Conservation (phyloP, 2,888 invertebrate species). For the Machimus atricapillus region DNA sequence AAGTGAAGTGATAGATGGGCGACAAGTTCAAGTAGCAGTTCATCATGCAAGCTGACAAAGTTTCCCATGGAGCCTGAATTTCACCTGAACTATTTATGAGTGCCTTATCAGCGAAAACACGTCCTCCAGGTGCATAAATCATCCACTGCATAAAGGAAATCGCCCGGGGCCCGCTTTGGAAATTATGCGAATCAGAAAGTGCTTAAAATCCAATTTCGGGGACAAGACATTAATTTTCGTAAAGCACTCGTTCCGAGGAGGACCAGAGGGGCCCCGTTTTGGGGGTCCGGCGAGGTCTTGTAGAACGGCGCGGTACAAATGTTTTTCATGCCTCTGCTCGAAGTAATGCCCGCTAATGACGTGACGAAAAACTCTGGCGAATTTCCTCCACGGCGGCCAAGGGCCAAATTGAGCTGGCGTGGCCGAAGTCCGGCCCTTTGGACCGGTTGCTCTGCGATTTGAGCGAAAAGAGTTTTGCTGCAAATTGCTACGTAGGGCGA, state of each 20-base stretch:
- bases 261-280: neutral
- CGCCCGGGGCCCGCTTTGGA: neutral
- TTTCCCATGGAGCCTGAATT: slow-evolving; percentile 9
- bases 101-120: neutral
- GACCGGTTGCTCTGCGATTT: neutral
- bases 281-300: neutral
- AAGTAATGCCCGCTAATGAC: slow-evolving; percentile 40
- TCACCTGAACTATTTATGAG: slow-evolving; percentile 15
- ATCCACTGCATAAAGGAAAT: neutral
- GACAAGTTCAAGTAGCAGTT: neutral
- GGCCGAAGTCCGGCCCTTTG: neutral
- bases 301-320: slow-evolving; percentile 26
- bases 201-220: slow-evolving; percentile 38
- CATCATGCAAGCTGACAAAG: neutral
- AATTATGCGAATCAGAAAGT: slow-evolving; percentile 34
- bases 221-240: slow-evolving; percentile 41
- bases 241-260: neutral
- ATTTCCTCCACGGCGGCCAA: neutral
- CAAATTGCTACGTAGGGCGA: neutral
- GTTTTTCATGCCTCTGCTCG: slow-evolving; percentile 32
- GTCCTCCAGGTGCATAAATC: slow-evolving; percentile 3
- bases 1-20: neutral
- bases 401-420: slow-evolving; percentile 4
- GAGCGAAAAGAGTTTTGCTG: neutral
- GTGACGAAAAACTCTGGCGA: slow-evolving; percentile 34